Evolutionary conservation across 2,113 vertebrate species (phyloP).

Genomic region (Struthio camelus): DNA sequence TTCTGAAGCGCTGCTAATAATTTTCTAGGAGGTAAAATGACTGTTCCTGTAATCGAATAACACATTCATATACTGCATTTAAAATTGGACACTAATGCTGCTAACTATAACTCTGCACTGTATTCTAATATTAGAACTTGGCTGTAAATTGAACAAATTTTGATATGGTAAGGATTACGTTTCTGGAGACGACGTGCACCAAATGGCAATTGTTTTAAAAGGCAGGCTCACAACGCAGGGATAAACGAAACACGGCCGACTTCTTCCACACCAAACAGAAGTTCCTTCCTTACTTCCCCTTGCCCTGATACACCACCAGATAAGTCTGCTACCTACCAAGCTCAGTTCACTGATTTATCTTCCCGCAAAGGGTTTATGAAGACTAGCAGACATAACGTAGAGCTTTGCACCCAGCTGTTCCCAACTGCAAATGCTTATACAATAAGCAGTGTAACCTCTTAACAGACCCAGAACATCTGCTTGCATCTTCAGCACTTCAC

Average conservation of each 20-base stretch:
- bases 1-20: background rate
- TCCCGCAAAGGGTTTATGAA: background rate
- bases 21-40: background rate
- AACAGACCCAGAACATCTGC: background rate
- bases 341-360: background rate
- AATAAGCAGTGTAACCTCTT: background rate
- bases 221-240: background rate
- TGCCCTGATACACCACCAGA: background rate
- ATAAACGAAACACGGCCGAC: background rate
- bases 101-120: background rate
- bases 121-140: rapidly evolving
- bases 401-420: background rate
- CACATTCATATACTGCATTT: background rate
- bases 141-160: rapidly evolving
- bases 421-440: background rate
- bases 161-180: background rate
- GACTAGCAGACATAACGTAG: background rate
- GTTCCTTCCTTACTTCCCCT: background rate
- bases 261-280: background rate
- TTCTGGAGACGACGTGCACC: background rate
- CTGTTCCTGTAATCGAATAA: background rate
- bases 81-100: rapidly evolving
- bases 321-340: background rate
- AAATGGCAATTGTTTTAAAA: background rate
- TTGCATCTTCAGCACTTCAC: background rate